phyloP scores from a whole-genome alignment of 2,888 invertebrate species.

The Hoplodrina blanda region DNA sequence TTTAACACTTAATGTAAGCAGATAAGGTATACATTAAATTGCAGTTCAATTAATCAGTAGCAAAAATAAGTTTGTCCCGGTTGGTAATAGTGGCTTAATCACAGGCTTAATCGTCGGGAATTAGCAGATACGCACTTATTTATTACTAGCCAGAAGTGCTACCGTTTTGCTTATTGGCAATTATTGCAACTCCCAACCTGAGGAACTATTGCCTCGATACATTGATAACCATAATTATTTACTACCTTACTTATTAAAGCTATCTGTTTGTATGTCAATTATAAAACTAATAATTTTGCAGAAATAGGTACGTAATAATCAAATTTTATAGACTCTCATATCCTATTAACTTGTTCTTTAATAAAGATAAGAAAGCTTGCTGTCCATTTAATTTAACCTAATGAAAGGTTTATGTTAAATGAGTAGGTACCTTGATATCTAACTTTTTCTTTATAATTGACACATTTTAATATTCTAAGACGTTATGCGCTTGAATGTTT shows the following conservation, averaged over 20 bases:
- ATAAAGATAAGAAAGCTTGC: slow-evolving; percentile 47
- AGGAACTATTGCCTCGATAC: slow-evolving; percentile 32
- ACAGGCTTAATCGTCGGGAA: slow-evolving; percentile 70
- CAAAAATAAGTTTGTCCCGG: slow-evolving; percentile 49
- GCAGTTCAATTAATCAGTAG: slow-evolving; percentile 10
- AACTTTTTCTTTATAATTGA: slow-evolving; percentile 59
- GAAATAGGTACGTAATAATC: slow-evolving; percentile 37
- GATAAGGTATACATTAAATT: slow-evolving; percentile 48
- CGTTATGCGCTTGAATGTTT: slow-evolving; percentile 47
- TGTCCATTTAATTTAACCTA: slow-evolving; percentile 31
- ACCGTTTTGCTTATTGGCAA: slow-evolving; percentile 63
- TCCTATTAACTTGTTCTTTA: slow-evolving; percentile 41
- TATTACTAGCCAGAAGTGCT: slow-evolving; percentile 64
- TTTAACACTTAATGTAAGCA: slow-evolving; percentile 31
- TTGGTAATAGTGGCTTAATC: slow-evolving; percentile 63
- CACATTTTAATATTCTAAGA: slow-evolving; percentile 55
- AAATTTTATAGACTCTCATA: slow-evolving; percentile 39
- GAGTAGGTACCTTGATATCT: slow-evolving; percentile 23
- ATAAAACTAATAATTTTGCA: slow-evolving; percentile 51
- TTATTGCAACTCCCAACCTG: slow-evolving; percentile 33
- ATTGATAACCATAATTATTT: slow-evolving; percentile 53
- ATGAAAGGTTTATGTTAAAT: slow-evolving; percentile 40
- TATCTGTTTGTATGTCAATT: slow-evolving; percentile 48
- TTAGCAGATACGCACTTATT: slow-evolving; percentile 73
- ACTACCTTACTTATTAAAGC: slow-evolving; percentile 36